Base-by-base conservation (phyloP, 1,140 invertebrate species). In the Nasonia longicornis region DNA sequence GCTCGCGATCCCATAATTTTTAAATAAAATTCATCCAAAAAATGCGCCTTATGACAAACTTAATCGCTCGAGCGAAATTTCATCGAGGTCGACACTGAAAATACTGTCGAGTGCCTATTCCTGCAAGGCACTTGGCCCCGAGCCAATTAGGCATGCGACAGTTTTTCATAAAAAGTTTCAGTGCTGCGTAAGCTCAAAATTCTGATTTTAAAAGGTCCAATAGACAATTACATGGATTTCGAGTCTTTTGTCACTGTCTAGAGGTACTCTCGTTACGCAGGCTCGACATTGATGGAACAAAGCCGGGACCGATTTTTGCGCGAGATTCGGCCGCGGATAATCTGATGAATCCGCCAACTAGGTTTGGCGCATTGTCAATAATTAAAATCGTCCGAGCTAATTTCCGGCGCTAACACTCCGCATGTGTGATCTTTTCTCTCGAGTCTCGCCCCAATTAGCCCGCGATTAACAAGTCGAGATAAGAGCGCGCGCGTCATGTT, bases 51-150 rank as follows among this genome's bases (percentile, higher is more conserved):
- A n/a, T 6, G 29, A 63, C 20, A 64, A 64, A 38, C 22, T 29
- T 75, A 64, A 75, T 35, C 42, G 26, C 26, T 48, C 29, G 42
- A 42, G 72, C 45, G 26, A 52, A 82, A 82, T 71, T 85, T 81
- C 83, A 85, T 83, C 81, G 81, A 80, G 84, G 80, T 80, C 84
- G 66, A 26, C 31, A 79, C 79, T 83, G 35, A 85, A 88, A 87
- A 87, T 87, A 86, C 84, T 58, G 52, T 14, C 7, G 52, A 58
- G 52, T n/a, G 52, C 20, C 52, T 58, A 58, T 58, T 58, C 83
- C 80, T 82, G 77, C 48, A 74, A 82, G 84, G 26, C 26, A 83
- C 82, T 82, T 88, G 87, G 87, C 86, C 70, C 11, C n/a, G 2
- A 12, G 73, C 86, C 87, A 88, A 86, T 8, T 8, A 8, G 10